Evolutionary conservation across 2,888 invertebrate species (phyloP), one percentile per base, ranked within the genome.

Genomic region (Standfussiana lucernea): DNA sequence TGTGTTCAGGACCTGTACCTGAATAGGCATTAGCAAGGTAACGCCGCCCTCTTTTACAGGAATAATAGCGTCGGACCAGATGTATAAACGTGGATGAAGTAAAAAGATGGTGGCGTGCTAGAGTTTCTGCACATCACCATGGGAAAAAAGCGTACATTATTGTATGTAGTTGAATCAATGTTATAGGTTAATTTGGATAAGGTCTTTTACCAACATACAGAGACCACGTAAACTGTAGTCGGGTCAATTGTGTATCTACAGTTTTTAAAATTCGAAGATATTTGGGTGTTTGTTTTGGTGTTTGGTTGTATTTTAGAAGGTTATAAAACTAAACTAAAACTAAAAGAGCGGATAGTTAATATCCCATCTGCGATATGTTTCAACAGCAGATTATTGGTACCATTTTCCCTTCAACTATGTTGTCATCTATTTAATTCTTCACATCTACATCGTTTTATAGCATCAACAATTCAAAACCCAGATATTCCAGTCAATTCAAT

Each of bases 401-500:
- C 21, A 21, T 15, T 56, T 42, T 42, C n/a, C 10, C 15, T 40
- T n/a, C 15, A 40, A 21, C 18, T 42, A n/a, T 18, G 2, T 66
- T 21, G 21, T 21, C 42, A 45, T 35, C 21, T 11, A 21, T 45
- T 45, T 24, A 24, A 1, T 6, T 45, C 35, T 6, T 2, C 6
- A 0, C 15, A 1, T 64, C 11, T 13, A 67, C 11, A 61, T 65
- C 15, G 8, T 42, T 24, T 37, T 18, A 79, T 62, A 80, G 11
- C 35, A 50, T 68, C n/a, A 56, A 32, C 59, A 68, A 77, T 65
- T 62, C 11, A 47, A 45, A 72, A 56, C 15, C 13, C 13, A 45
- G 8, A 56, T 62, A 42, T 42, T 76, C 62, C 6, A 45, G 11
- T 18, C 21, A 72, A 65, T 65, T 47, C 66, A 70, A 75, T 79